Evolutionary conservation across 2,797 vertebrate species (phyloP), one percentile per base, ranked within the genome.

Genomic region (Valencia hispanica): DNA sequence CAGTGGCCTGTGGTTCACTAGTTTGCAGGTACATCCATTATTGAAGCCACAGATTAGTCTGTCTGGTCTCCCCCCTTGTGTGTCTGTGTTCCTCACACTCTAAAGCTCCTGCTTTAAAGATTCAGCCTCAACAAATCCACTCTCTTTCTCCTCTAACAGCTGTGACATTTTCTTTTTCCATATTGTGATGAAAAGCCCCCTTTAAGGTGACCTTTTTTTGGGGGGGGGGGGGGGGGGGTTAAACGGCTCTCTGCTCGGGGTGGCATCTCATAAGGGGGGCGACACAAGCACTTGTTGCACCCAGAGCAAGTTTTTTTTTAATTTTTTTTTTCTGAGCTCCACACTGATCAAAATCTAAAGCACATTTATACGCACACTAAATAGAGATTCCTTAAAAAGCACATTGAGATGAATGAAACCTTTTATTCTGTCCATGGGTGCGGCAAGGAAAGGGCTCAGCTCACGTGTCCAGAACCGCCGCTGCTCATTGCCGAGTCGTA

Each of bases 1-100:
- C 88, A 87, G 75, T 87, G 79, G 27, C 85, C 78, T 53, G 85
- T 85, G 90, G 88, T 91, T 90, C 90, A 92, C 68, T 89, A 88
- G 89, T 91, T 92, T 91, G 77, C 85, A 84, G 79, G 82, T 88
- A 70, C 88, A 93, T 92, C 76, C 86, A 93, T 93, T 90, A 92
- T 92, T 94, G 88, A 93, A 91, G 86, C 75, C 48, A 71, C 69
- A 90, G 87, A 91, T 92, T 87, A 85, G 83, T 83, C 87, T 90
- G 85, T 91, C 91, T 90, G 1, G 85, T 66, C 80, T 80, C 80
- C 85, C 73, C 70, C 61, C 57, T 73, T 68, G 69, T 22, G 68
- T 34, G 68, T 74, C 74, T 30, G 12, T 69, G 15, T 70, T 48
- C 75, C 73, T 81, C 30, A 76, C 27, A 55, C 72, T 72, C 72